Evolutionary conservation across 2,113 vertebrate species (phyloP).

Genomic region (Sphaerodactylus townsendi): DNA sequence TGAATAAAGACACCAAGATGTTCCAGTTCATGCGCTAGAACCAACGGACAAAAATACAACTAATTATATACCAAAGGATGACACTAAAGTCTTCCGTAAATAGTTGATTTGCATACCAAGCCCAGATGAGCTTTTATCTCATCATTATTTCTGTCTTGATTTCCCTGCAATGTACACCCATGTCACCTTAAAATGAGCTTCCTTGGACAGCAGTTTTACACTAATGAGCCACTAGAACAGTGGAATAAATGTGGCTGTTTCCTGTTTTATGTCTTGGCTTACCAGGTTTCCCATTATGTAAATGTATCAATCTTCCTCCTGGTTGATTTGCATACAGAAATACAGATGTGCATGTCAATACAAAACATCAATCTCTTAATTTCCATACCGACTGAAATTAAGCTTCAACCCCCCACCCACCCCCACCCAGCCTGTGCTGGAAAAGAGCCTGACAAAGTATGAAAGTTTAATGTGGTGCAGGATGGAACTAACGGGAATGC

Average conservation of each 20-base stretch:
- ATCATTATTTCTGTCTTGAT: not conserved
- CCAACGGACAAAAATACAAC: not conserved
- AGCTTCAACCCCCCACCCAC: not conserved
- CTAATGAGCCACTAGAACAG: not conserved
- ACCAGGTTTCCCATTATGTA: not conserved
- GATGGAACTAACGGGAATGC: not conserved
- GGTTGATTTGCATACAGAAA: not conserved
- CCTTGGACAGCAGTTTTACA: not conserved
- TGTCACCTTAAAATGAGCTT: slow-evolving; percentile 1
- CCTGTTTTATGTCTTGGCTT: not conserved
- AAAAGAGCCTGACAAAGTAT: not conserved
- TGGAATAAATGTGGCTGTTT: rapidly evolving
- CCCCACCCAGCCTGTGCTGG: not conserved
- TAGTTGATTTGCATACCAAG: not conserved
- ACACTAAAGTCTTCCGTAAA: not conserved
- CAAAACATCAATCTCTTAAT: not conserved
- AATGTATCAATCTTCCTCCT: not conserved
- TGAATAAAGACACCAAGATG: slow-evolving; percentile 6
- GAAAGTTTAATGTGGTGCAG: not conserved
- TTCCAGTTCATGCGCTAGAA: not conserved
- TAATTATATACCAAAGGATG: not conserved
- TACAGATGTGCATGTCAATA: not conserved
- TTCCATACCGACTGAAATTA: not conserved
- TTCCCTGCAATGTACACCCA: not conserved
- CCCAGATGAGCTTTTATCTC: not conserved